Conservation (phyloP, 2,797 vertebrate genomes). For the Garrulus glandarius region DNA sequence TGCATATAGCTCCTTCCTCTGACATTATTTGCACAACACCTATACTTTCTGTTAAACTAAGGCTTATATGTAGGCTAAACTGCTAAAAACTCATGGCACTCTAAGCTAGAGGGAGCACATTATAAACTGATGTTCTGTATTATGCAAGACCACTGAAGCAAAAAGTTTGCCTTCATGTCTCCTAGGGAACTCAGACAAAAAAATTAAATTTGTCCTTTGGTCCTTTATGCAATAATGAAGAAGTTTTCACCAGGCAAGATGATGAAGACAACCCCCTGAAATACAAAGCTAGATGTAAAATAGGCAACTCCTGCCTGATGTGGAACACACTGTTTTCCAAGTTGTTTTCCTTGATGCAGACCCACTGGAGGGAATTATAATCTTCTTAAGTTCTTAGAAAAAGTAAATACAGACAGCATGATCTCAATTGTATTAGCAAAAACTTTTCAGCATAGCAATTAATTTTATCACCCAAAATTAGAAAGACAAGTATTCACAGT, state of each 20-base stretch:
- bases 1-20: not conserved
- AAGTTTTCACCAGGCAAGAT: not conserved
- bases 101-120: not conserved
- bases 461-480: not conserved
- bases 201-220: not conserved
- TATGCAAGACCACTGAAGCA: not conserved
- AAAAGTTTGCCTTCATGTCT: not conserved
- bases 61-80: not conserved
- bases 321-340: not conserved
- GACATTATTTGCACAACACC: not conserved
- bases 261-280: not conserved
- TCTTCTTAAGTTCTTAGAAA: constrained; percentile 33
- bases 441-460: not conserved
- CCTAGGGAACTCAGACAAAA: not conserved
- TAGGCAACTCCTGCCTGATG: not conserved
- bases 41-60: not conserved
- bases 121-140: not conserved
- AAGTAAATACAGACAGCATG: not conserved
- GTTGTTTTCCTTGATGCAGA: not conserved
- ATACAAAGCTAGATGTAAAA: not conserved
- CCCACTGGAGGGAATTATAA: not conserved
- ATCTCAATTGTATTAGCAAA: not conserved
- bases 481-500: not conserved
- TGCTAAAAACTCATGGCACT: not conserved
- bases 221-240: not conserved